Conservation (phyloP, 2,888 invertebrate species). For the Pediacus dermestoides region DNA sequence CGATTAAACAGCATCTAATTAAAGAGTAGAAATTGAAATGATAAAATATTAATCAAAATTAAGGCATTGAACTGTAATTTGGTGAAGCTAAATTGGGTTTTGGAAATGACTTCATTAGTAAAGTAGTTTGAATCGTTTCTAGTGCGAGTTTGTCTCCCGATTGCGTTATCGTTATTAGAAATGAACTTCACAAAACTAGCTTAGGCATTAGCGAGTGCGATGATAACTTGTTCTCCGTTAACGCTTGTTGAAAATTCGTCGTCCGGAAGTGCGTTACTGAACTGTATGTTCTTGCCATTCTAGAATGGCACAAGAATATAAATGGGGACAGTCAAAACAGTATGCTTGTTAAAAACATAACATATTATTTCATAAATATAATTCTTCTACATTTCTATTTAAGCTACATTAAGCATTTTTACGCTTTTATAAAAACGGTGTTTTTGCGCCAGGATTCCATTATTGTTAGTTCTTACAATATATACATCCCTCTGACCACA, state of each 20-base stretch:
- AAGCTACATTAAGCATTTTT: slow-evolving; percentile 22
- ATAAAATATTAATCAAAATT: slow-evolving; percentile 33
- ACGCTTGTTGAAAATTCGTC: slow-evolving; percentile 24
- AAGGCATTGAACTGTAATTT: slow-evolving; percentile 31
- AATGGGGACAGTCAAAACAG: slow-evolving; percentile 25
- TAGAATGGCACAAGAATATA: slow-evolving; percentile 25
- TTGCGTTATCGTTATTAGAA: slow-evolving; percentile 34
- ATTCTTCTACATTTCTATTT: slow-evolving; percentile 22
- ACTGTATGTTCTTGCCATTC: slow-evolving; percentile 24
- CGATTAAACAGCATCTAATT: slow-evolving; percentile 1
- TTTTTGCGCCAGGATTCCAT: slow-evolving; percentile 24
- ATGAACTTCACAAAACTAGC: slow-evolving; percentile 27
- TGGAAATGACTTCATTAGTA: slow-evolving; percentile 27
- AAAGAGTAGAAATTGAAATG: slow-evolving; percentile 20
- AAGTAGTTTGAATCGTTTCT: slow-evolving; percentile 30
- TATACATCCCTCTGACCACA: too few species aligned
- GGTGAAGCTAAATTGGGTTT: slow-evolving; percentile 35
- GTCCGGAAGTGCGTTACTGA: slow-evolving; percentile 29
- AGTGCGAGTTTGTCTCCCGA: slow-evolving; percentile 29
- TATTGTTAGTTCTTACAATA: too few species aligned
- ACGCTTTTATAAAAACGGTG: too few species aligned
- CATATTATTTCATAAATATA: slow-evolving; percentile 32
- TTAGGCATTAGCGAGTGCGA: slow-evolving; percentile 26
- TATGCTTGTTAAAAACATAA: slow-evolving; percentile 28
- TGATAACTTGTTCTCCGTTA: slow-evolving; percentile 21